A percentile compares a stretch with the other conserved stretches of the same genome.
phyloP scores from a whole-genome alignment of 2,888 invertebrate species.

The Apotomis capreana region DNA sequence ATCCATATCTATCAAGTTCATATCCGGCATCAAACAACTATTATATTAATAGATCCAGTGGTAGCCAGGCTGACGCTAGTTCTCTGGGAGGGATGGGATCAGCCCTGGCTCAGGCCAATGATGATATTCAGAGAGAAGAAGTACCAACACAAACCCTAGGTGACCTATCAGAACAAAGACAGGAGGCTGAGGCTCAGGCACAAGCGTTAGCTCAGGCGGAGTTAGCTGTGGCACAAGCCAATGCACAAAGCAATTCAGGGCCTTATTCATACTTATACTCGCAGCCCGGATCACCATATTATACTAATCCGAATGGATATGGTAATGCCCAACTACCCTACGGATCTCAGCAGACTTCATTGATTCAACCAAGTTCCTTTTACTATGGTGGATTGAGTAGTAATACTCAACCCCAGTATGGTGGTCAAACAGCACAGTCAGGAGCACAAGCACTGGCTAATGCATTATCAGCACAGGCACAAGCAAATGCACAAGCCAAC shows the following conservation, averaged over 20 bases:
- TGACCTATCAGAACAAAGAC: neutral
- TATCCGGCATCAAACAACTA: neutral
- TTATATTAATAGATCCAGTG: neutral
- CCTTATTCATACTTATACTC: too few relatives aligned
- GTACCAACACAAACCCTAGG: neutral
- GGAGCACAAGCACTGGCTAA: too few relatives aligned
- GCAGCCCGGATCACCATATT: too few relatives aligned
- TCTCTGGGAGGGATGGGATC: slow-evolving; percentile 1
- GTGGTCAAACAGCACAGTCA: too few relatives aligned
- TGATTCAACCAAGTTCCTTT: too few relatives aligned
- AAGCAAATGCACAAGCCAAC: neutral
- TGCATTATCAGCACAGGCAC: slow-evolving; percentile 3
- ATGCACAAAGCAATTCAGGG: neutral
- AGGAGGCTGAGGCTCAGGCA: slow-evolving; percentile 30
- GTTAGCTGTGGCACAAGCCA: neutral
- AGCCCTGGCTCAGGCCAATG: neutral
- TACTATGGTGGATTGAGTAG: too few relatives aligned
- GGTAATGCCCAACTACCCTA: too few relatives aligned
- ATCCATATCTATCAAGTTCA: neutral
- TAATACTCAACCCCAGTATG: too few relatives aligned
- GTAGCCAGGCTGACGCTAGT: neutral
- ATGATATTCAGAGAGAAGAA: neutral
- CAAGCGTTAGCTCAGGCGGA: slow-evolving; percentile 15
- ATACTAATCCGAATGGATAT: too few relatives aligned
- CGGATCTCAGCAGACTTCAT: too few relatives aligned